phyloP scores from a whole-genome alignment of 2,888 invertebrate genomes.

The Eupeodes latifasciatus region DNA sequence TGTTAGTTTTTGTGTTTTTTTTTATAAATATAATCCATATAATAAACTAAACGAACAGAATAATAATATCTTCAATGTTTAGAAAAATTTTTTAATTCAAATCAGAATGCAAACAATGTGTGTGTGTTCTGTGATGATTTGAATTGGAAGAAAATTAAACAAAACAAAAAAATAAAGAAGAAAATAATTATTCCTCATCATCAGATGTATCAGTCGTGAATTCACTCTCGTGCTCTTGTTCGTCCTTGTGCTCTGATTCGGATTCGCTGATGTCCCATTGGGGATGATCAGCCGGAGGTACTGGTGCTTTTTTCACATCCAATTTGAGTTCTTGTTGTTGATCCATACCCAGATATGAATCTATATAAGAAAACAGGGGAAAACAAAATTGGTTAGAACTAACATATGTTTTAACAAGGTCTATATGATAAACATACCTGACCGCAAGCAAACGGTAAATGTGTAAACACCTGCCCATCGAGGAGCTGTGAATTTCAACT shows the following conservation, averaged over 20 bases:
- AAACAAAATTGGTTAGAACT: neutral
- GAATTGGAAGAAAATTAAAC: slow-evolving; percentile 59
- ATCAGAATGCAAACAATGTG: slow-evolving; percentile 69
- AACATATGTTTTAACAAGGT: neutral
- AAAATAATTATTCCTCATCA: slow-evolving; percentile 84
- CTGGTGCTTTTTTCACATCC: slow-evolving; percentile 98
- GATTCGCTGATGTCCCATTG: slow-evolving; percentile 99
- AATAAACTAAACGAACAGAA: slow-evolving; percentile 72
- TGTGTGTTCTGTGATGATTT: slow-evolving; percentile 56
- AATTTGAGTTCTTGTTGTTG: slow-evolving; percentile 97
- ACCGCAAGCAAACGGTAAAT: slow-evolving; percentile 95
- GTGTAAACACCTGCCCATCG: slow-evolving; percentile 96
- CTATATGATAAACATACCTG: slow-evolving; percentile 84
- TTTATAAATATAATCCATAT: slow-evolving; percentile 77
- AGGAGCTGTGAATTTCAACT: slow-evolving; percentile 98
- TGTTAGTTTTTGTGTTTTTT: slow-evolving; percentile 64
- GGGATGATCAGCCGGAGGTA: slow-evolving; percentile 95
- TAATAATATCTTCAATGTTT: slow-evolving; percentile 78
- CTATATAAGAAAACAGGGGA: slow-evolving; percentile 82
- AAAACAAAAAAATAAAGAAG: neutral
- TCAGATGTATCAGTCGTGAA: slow-evolving; percentile 88
- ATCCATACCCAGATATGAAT: slow-evolving; percentile 99
- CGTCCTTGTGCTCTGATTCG: slow-evolving; percentile 89
- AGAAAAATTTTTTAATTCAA: slow-evolving; percentile 79
- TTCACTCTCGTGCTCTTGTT: slow-evolving; percentile 87